Base-by-base conservation (phyloP, 1,140 invertebrate genomes). In the Cydia amplana region DNA sequence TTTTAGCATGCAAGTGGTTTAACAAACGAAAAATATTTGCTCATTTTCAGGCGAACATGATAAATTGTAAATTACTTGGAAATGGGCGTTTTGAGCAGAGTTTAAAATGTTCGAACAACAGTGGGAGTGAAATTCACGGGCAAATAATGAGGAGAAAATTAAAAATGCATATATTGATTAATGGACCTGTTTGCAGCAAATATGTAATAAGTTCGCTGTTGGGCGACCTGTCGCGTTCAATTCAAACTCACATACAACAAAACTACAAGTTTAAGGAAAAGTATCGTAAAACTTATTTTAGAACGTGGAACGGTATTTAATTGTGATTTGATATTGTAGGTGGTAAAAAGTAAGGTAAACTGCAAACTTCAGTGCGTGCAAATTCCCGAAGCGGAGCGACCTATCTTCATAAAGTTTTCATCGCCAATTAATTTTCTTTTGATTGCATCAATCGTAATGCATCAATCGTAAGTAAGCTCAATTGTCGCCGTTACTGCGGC, bases 161-260 rank as follows among this genome's bases (percentile, higher is more conserved):
- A 92, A 92, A 92, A 92, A 92, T 92, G 88, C 91, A 92, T 88
- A 92, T 91, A 91, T 91, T 92, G 88, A 92, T 92, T 92, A 92
- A 92, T 92, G 89, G 88, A 82, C 85, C 85, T 88, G 84, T 86
- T 84, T 83, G 81, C 81, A 74, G 84, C 84, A 90, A 91, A 91
- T 92, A 89, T 92, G 89, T 87, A 90, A 85, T 89, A 85, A 85
- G 83, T 85, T 80, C 76, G 55, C 51, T 70, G 64, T 18, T 36
- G 64, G 77, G 81, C 74, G 73, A 67, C 18, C 73, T 63, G 32
- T 16, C 25, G 5, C 28, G 36, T 6, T 74, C 3, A 20, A 40
- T 36, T 70, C 28, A 1, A 3, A 14, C 16, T 25, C 25, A 18
- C n/a, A 18, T 5, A 7, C 49, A n/a, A n/a, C 18, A 51, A 51